phyloP scores from a whole-genome alignment of 2,888 invertebrate species.

The Schizotus pectinicornis region DNA sequence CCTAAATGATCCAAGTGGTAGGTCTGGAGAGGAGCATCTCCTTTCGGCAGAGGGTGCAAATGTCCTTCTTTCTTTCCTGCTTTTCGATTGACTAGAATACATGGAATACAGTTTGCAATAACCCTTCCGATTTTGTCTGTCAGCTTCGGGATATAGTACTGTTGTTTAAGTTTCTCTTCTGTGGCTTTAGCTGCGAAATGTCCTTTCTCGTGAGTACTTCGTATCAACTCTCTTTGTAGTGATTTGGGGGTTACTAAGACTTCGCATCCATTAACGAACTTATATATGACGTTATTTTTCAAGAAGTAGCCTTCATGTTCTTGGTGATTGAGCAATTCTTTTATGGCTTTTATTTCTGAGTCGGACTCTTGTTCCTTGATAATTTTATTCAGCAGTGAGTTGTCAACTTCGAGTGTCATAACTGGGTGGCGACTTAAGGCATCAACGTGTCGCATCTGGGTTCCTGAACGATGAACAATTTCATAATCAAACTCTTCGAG shows the following conservation, averaged over 20 bases:
- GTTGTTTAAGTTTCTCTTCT: slow-evolving; percentile 28
- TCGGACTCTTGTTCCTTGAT: slow-evolving; percentile 24
- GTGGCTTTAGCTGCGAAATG: slow-evolving; percentile 45
- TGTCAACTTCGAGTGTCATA: background rate
- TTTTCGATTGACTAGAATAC: slow-evolving; percentile 43
- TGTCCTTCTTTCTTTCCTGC: slow-evolving; percentile 43
- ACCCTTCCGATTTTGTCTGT: slow-evolving; percentile 30
- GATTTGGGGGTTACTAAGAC: slow-evolving; percentile 43
- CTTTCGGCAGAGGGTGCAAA: slow-evolving; percentile 44
- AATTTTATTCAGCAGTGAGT: slow-evolving; percentile 15
- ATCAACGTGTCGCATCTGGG: slow-evolving; percentile 42
- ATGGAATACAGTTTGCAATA: slow-evolving; percentile 36
- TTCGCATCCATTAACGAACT: slow-evolving; percentile 30
- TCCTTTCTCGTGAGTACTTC: slow-evolving; percentile 47
- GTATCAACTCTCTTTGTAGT: slow-evolving; percentile 51
- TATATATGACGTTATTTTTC: slow-evolving; percentile 31
- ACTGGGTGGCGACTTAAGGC: slow-evolving; percentile 39
- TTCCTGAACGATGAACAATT: slow-evolving; percentile 43
- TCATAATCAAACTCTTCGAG: slow-evolving; percentile 42
- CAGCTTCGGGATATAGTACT: slow-evolving; percentile 35
- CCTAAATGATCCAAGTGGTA: slow-evolving; percentile 49
- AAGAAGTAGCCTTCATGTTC: background rate
- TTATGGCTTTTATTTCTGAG: slow-evolving; percentile 25
- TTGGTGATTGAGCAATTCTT: slow-evolving; percentile 4
- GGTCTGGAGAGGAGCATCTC: slow-evolving; percentile 41